These are phyloP conservation scores for Sebastes trivittatus DNA, from an alignment of 2,797 vertebrate genomes.

Conservation along the genomic window DNA sequence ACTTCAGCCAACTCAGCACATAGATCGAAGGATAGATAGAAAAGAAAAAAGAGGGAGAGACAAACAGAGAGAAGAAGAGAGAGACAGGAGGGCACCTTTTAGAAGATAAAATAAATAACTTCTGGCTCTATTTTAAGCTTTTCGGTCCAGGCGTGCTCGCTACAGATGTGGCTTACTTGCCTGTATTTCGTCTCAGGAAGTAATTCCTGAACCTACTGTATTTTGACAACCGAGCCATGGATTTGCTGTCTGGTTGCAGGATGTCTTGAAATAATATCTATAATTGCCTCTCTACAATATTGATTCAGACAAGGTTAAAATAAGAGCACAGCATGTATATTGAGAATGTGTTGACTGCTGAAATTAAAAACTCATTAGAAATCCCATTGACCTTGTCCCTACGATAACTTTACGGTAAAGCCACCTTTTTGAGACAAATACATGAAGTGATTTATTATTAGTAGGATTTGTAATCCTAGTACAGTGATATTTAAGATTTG, in stretches of 20 bases:
- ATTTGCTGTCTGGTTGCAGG: constrained; percentile 77
- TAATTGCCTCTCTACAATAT: constrained; percentile 78
- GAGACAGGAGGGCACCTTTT: constrained; percentile 55
- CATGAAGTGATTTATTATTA: constrained; percentile 51
- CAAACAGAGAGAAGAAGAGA: constrained; percentile 35
- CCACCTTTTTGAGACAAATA: constrained; percentile 44
- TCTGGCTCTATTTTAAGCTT: constrained; percentile 55
- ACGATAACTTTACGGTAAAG: constrained; percentile 62
- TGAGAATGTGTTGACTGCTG: constrained; percentile 74
- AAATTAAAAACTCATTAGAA: constrained; percentile 82
- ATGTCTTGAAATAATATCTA: constrained; percentile 81
- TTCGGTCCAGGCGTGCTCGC: constrained; percentile 26
- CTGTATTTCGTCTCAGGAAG: constrained; percentile 56
- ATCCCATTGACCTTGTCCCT: constrained; percentile 74
- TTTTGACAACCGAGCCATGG: constrained; percentile 69
- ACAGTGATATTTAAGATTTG: background rate
- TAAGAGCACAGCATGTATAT: constrained; percentile 70
- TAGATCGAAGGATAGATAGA: constrained; percentile 72
- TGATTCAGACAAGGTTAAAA: constrained; percentile 76
- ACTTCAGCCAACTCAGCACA: constrained; percentile 81
- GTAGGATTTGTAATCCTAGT: background rate
- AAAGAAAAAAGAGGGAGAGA: constrained; percentile 44
- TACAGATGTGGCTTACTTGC: constrained; percentile 33
- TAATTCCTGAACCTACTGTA: constrained; percentile 62
- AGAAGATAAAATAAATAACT: constrained; percentile 63